phyloP scores from a whole-genome alignment of 2,113 vertebrate species.

The Bothrops jararaca region DNA sequence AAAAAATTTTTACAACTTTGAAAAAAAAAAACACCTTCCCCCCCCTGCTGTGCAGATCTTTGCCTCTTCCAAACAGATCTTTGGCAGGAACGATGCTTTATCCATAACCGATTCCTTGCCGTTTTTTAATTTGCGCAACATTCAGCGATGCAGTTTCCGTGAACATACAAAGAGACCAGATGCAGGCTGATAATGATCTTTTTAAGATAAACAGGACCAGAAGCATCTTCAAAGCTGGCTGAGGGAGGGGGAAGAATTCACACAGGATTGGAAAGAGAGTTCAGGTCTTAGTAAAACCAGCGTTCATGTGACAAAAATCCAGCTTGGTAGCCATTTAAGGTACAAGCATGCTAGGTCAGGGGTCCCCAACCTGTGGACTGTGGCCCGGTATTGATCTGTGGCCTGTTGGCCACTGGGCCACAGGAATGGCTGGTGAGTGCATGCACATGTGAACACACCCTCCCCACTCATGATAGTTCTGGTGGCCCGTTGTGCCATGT shows the following conservation, averaged over 20 bases:
- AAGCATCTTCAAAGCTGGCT: background rate
- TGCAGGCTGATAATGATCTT: background rate
- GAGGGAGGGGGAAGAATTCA: background rate
- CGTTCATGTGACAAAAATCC: too few relatives aligned
- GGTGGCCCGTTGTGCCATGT: too few relatives aligned
- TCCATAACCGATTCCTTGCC: fast-evolving
- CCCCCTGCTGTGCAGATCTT: background rate
- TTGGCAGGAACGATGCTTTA: background rate
- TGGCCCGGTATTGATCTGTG: too few relatives aligned
- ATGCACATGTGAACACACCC: too few relatives aligned
- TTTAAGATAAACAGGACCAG: background rate
- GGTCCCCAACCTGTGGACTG: too few relatives aligned
- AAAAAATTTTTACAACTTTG: background rate
- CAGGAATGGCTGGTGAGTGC: too few relatives aligned
- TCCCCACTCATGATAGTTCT: too few relatives aligned
- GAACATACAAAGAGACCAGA: background rate
- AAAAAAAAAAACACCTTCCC: background rate
- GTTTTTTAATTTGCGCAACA: background rate
- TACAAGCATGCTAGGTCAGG: too few relatives aligned
- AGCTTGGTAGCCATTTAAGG: too few relatives aligned
- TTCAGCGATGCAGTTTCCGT: constrained; percentile 11
- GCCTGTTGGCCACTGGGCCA: too few relatives aligned
- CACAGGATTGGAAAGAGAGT: background rate
- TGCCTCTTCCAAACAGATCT: background rate
- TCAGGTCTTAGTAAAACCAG: background rate